Percentiles rank a stretch among this genome's conserved stretches.
phyloP scores from a whole-genome alignment of 2,888 invertebrate genomes.

The Schizotus pectinicornis region DNA sequence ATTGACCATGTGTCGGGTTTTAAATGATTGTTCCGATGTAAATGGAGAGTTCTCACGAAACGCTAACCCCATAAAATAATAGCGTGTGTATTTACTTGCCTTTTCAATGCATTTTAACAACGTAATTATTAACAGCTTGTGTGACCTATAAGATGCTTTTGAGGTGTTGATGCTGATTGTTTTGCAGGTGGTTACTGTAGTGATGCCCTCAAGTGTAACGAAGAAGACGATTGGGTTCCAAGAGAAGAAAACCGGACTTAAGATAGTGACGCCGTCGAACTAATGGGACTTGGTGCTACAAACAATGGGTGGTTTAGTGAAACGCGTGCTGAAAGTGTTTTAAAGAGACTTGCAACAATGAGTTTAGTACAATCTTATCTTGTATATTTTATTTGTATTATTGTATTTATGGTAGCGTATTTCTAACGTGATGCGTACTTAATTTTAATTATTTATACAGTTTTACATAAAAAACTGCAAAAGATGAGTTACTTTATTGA shows the following conservation, averaged over 20 bases:
- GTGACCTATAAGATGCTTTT: slow-evolving; percentile 26
- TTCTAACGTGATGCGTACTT: neutral
- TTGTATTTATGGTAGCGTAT: neutral
- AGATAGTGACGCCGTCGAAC: slow-evolving; percentile 1
- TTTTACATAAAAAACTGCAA: no score
- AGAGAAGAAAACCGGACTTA: slow-evolving; percentile 16
- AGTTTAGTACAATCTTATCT: neutral
- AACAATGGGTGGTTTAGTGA: no score
- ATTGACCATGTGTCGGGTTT: neutral
- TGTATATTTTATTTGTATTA: neutral
- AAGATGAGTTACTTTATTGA: no score
- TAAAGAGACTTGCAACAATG: neutral
- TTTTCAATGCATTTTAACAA: neutral
- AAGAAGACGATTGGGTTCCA: slow-evolving; percentile 15
- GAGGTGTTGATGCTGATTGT: slow-evolving; percentile 8
- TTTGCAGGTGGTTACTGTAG: slow-evolving; percentile 48
- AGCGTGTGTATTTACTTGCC: neutral
- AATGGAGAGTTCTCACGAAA: slow-evolving; percentile 33
- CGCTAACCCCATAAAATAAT: slow-evolving; percentile 35
- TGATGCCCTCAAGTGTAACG: slow-evolving; percentile 40
- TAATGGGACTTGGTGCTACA: neutral
- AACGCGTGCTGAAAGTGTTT: neutral
- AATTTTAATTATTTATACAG: no score
- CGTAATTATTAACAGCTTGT: slow-evolving; percentile 5
- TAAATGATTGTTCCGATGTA: neutral